Conservation (phyloP, 2,113 vertebrate genomes). For the Zosterops hypoxanthus region DNA sequence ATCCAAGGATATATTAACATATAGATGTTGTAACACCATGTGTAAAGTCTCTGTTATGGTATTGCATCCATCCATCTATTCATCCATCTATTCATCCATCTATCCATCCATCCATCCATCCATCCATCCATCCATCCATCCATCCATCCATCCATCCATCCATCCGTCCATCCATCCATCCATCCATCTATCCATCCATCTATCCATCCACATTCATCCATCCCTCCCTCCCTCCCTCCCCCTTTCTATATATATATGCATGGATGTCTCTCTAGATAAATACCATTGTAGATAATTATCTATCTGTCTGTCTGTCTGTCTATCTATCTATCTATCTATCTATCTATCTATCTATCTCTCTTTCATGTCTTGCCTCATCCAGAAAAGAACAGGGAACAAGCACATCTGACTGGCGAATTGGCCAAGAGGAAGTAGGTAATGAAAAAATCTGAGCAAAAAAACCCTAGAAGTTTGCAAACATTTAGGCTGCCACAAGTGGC, state of each 20-base stretch:
- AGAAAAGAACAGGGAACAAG: not conserved
- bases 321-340: not conserved
- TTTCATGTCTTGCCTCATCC: not conserved
- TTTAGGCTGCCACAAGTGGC: not conserved
- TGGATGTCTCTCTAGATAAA: not conserved
- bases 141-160: not conserved
- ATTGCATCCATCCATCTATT: not conserved
- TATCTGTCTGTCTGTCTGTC: not conserved
- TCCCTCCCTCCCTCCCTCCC: not conserved
- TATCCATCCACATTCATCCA: not conserved
- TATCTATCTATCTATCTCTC: not conserved
- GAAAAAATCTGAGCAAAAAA: not conserved
- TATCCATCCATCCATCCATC: not conserved
- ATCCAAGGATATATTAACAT: not conserved
- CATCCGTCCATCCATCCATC: not conserved
- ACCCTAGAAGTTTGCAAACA: not conserved
- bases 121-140: not conserved
- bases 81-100: not conserved
- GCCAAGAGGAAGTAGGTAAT: not conserved
- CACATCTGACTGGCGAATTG: not conserved
- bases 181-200: not conserved
- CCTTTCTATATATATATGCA: too few species aligned
- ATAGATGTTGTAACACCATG: not conserved
- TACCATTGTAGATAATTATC: accelerated
- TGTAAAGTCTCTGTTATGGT: not conserved